Conservation (phyloP, 2,888 invertebrate genomes). For the Branchipolynoe longqiensis region DNA sequence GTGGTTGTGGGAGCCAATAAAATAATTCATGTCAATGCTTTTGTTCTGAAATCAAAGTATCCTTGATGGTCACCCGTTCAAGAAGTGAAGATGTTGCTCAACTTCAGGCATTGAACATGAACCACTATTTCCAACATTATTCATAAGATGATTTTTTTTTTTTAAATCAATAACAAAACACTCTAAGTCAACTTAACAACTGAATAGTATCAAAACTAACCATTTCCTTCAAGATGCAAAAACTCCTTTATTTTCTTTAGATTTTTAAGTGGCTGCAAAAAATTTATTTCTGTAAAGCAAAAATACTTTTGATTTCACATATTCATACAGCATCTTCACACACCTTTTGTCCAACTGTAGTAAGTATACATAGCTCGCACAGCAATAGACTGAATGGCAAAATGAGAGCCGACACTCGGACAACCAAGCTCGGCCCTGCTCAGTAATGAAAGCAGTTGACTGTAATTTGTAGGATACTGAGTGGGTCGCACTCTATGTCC, state of each 20-base stretch:
- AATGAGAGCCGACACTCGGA: not conserved
- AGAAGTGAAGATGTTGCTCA: too few relatives aligned
- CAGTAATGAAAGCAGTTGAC: conserved; percentile 12
- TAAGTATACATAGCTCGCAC: conserved; percentile 4
- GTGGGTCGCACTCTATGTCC: not conserved
- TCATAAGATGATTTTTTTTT: too few relatives aligned
- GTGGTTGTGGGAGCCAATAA: too few relatives aligned
- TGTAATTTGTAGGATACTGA: not conserved
- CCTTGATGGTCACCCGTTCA: too few relatives aligned
- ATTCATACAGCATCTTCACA: conserved; percentile 37
- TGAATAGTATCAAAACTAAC: not conserved
- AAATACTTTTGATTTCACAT: conserved; percentile 57
- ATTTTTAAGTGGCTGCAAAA: conserved; percentile 54
- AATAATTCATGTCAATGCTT: too few relatives aligned
- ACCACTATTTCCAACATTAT: too few relatives aligned
- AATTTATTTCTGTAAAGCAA: conserved; percentile 48
- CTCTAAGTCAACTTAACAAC: too few relatives aligned
- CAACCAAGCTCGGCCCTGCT: not conserved
- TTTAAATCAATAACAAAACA: too few relatives aligned
- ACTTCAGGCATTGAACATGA: too few relatives aligned
- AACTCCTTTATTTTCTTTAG: conserved; percentile 46
- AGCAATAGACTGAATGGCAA: conserved; percentile 47
- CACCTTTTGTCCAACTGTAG: conserved; percentile 19
- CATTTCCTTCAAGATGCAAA: conserved; percentile 34
- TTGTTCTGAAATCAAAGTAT: too few relatives aligned